phyloP scores from a whole-genome alignment of 2,888 invertebrate genomes.

The Tetranychus piercei region DNA sequence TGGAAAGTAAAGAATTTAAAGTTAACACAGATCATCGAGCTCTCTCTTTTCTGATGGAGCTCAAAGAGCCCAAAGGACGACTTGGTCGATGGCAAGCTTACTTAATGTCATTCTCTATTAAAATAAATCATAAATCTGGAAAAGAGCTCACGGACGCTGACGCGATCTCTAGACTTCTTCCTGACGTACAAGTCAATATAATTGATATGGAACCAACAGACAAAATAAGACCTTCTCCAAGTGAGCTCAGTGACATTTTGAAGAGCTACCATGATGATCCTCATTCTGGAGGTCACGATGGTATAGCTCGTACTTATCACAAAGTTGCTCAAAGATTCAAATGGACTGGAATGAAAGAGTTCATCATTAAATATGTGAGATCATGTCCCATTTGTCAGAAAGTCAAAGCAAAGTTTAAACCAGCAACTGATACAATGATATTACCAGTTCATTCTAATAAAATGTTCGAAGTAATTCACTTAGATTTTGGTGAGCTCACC shows the following conservation, averaged over 20 bases:
- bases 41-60: not conserved
- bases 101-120: not conserved
- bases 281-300: conserved; percentile 5
- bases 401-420: not conserved
- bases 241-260: not conserved
- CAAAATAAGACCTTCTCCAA: too few relatives aligned
- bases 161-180: not conserved
- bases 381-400: not conserved
- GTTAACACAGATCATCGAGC: conserved; percentile 12
- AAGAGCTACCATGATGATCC: not conserved
- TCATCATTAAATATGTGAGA: not conserved
- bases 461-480: not conserved
- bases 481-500: not conserved
- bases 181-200: not conserved
- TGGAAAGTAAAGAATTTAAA: not conserved
- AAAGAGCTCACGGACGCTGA: conserved; percentile 3
- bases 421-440: not conserved
- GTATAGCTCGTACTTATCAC: not conserved
- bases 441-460: not conserved
- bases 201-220: not conserved
- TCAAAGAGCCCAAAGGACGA: not conserved
- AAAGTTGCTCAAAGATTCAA: not conserved
- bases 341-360: not conserved
- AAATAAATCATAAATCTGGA: not conserved
- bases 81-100: not conserved